Percentiles rank a stretch among this genome's conserved stretches.
phyloP scores from a whole-genome alignment of 1,140 invertebrate genomes.

The Magallana gigas region DNA sequence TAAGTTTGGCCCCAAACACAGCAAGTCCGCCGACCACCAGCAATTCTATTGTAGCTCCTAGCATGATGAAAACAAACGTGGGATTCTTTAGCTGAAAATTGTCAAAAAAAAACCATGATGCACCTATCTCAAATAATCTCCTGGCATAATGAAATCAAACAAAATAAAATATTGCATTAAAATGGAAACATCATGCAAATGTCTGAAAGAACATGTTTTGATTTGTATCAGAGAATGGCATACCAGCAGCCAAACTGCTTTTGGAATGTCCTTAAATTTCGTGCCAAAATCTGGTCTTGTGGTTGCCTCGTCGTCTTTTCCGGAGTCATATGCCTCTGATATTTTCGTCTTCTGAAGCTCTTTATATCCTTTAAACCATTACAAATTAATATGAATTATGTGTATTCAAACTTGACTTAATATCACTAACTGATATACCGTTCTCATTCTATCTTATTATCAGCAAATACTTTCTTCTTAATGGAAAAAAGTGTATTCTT shows the following conservation, averaged over 20 bases:
- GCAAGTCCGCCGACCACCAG: conserved; percentile 48
- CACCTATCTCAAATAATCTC: background rate
- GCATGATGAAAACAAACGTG: conserved; percentile 43
- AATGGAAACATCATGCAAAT: background rate
- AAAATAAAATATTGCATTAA: background rate
- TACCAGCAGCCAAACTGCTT: conserved; percentile 59
- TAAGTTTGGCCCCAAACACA: conserved; percentile 53
- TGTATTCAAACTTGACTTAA: too few relatives aligned
- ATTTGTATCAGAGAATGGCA: background rate
- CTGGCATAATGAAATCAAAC: conserved; percentile 45
- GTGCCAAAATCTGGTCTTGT: conserved; percentile 60
- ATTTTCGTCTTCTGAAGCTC: conserved; percentile 54
- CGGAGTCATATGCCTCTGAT: conserved; percentile 60
- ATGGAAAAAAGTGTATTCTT: background rate
- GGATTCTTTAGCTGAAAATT: conserved; percentile 53
- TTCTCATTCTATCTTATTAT: too few relatives aligned
- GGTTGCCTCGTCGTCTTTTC: conserved; percentile 48
- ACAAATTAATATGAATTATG: too few relatives aligned
- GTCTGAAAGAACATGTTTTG: too few relatives aligned
- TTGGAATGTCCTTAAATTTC: conserved; percentile 63
- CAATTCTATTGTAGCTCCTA: conserved; percentile 45
- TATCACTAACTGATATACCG: too few relatives aligned
- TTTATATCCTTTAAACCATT: conserved; percentile 48
- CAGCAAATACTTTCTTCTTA: background rate
- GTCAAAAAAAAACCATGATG: too few relatives aligned